Evolutionary conservation across 2,888 invertebrate genomes (phyloP), one percentile per base, ranked within the genome.

Genomic region (Metopia argyrocephala): DNA sequence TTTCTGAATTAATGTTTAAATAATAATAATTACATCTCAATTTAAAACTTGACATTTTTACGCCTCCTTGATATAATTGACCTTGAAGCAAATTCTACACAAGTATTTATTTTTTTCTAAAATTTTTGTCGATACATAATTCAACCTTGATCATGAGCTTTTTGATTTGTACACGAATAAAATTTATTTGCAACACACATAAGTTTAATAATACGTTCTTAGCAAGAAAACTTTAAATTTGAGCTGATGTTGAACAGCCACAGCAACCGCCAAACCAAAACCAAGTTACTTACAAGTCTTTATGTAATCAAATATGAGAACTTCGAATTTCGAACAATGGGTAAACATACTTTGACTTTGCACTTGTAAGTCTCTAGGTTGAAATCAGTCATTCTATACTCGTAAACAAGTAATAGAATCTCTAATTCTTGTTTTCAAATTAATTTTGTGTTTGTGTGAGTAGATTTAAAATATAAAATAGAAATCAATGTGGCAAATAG

Each of bases 121-220:
- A 57, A 27, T 57, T 50, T 50, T 57, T 31, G 59, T 23, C 75
- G 38, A 15, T 12, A 38, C 9, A 54, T 50, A 52, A 6, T 5
- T 4, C 38, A 62, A 62, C 76, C 76, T 70, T 76, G 76, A 50
- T 76, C 76, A 57, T 76, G 70, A 76, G 69, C 57, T 76, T 65
- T 64, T 18, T 27, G 52, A 50, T 64, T 64, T 18, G 5, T 25
- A 27, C 50, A 50, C 25, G 6, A n/a, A n/a, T 23, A 38, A 25
- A n/a, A 46, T 21, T 31, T 31, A 12, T 38, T 38, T 38, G 38
- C 38, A 38, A 38, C 1, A 38, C 38, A 38, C 9, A 12, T 38
- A 15, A 15, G 15, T 12, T 12, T 12, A 31, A 9, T 20, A 54
- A 48, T 28, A 57, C 23, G 25, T 65, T 65, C 38, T 45, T 65